These are phyloP conservation scores for Eupithecia abbreviata DNA, from an alignment of 2,888 invertebrate genomes.

Conservation along the genomic window DNA sequence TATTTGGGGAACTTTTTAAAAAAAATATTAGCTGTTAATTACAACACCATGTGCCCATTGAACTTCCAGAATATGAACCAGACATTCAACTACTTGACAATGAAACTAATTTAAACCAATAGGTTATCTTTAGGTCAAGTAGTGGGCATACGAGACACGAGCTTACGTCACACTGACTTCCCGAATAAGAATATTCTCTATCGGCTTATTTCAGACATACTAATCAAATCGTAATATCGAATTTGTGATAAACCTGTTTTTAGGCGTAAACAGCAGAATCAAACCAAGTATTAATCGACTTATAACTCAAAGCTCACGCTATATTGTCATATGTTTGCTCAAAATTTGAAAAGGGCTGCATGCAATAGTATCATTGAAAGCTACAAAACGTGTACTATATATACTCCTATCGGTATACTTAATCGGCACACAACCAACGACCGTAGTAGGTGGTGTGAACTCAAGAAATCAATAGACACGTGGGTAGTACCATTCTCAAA, in stretches of 20 bases:
- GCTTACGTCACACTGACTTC: slow-evolving; percentile 11
- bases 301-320: neutral
- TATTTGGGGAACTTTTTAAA: too few relatives aligned
- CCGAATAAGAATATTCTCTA: neutral
- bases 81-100: neutral
- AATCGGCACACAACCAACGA: neutral
- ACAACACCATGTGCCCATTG: neutral
- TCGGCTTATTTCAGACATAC: neutral
- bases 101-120: slow-evolving; percentile 21
- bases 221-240: neutral
- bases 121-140: slow-evolving; percentile 24
- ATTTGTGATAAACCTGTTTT: neutral
- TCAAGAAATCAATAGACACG: neutral
- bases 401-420: neutral
- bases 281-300: neutral
- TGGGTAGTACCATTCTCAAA: neutral
- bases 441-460: neutral
- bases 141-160: slow-evolving; percentile 17
- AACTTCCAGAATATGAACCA: neutral
- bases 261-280: neutral
- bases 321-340: neutral
- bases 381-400: neutral
- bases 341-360: neutral
- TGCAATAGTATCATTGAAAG: neutral
- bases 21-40: neutral